A percentile compares a stretch with the other conserved stretches of the same genome.
Evolutionary conservation across 2,113 vertebrate genomes (phyloP).

Genomic region (Zosterops hypoxanthus): DNA sequence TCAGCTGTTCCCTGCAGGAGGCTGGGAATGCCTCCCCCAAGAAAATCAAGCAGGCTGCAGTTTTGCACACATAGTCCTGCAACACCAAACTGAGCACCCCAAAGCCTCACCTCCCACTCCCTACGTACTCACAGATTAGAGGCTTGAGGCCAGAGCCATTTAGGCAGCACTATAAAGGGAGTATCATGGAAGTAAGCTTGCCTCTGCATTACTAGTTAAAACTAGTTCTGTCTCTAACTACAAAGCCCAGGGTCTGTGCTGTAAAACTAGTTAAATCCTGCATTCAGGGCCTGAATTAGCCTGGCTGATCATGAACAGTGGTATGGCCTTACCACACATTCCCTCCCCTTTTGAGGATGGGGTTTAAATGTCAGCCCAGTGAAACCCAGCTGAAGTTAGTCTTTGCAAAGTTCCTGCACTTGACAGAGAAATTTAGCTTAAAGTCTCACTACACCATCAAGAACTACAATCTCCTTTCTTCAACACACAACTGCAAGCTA

Average conservation of each 20-base stretch:
- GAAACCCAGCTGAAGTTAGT: background rate
- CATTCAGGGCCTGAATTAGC: background rate
- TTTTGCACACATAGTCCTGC: background rate
- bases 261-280: background rate
- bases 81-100: background rate
- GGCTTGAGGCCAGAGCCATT: background rate
- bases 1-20: background rate
- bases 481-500: background rate
- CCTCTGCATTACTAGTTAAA: background rate
- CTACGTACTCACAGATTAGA: background rate
- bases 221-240: background rate
- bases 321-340: background rate
- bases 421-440: background rate
- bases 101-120: background rate
- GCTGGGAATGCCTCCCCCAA: background rate
- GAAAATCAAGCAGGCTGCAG: background rate
- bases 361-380: background rate
- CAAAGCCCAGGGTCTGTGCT: background rate
- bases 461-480: fast-evolving
- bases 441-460: background rate
- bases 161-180: background rate
- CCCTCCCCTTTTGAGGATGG: background rate
- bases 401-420: background rate
- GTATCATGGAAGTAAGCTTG: background rate
- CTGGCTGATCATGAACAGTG: background rate